Evolutionary conservation across 2,113 vertebrate genomes (phyloP).

Genomic region (Pao palembangensis): DNA sequence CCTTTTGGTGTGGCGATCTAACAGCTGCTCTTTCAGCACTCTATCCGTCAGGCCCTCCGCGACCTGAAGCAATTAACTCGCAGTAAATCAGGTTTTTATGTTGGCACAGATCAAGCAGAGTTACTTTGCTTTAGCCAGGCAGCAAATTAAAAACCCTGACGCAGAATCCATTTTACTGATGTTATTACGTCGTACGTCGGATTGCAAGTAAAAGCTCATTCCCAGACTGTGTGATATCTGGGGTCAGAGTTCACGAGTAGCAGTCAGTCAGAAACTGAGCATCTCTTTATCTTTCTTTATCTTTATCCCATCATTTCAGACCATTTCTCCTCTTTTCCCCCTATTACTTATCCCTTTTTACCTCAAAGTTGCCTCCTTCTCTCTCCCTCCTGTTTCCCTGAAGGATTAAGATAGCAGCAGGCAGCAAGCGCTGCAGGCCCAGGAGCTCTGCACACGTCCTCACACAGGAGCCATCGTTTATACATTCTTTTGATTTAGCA

Average conservation of each 20-base stretch:
- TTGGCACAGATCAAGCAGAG: slow-evolving; percentile 35
- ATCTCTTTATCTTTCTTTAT: background rate
- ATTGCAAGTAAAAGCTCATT: too few species aligned
- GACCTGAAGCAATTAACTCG: slow-evolving; percentile 37
- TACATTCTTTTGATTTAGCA: slow-evolving; percentile 6
- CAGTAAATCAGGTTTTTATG: slow-evolving; percentile 27
- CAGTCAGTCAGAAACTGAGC: slow-evolving; percentile 16
- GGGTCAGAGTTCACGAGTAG: background rate
- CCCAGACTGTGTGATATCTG: too few species aligned
- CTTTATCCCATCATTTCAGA: background rate
- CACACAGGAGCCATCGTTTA: background rate
- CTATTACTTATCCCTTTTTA: background rate
- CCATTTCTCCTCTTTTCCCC: background rate
- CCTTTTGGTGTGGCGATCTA: slow-evolving; percentile 1
- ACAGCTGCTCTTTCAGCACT: slow-evolving; percentile 6
- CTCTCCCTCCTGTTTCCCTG: background rate
- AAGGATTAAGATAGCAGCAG: slow-evolving; percentile 13
- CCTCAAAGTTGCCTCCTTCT: background rate
- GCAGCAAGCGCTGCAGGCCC: slow-evolving; percentile 21
- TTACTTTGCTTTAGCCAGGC: slow-evolving; percentile 28
- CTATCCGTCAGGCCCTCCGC: slow-evolving; percentile 8
- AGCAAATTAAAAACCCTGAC: slow-evolving; percentile 27
- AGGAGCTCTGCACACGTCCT: slow-evolving; percentile 12
- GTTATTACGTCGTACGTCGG: background rate
- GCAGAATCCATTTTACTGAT: slow-evolving; percentile 14